Evolutionary conservation across 2,797 vertebrate genomes (phyloP).

Genomic region (Hydrophis major): DNA sequence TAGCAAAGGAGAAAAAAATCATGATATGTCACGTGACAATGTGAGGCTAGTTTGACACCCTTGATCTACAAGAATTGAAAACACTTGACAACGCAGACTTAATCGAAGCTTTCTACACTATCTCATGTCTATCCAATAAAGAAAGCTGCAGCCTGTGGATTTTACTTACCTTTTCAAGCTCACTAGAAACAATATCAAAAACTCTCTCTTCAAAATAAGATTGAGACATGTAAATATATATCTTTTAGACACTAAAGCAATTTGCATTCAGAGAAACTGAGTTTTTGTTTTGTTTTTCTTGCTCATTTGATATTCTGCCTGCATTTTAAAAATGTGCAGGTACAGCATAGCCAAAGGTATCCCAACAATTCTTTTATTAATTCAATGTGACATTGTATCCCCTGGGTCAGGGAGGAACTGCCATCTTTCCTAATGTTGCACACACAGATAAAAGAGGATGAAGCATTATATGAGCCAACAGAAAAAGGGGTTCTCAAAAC

Average conservation of each 20-base stretch:
- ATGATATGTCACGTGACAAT: too few relatives aligned
- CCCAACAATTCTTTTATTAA: background rate
- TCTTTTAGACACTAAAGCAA: background rate
- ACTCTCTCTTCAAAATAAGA: background rate
- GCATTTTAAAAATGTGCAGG: conserved; percentile 20
- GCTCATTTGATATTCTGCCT: background rate
- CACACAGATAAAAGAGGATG: background rate
- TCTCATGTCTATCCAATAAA: background rate
- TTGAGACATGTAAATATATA: background rate
- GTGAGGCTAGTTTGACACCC: too few relatives aligned
- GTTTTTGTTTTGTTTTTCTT: background rate
- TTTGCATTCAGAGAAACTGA: background rate
- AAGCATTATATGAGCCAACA: background rate
- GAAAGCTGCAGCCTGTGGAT: background rate
- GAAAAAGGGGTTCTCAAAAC: background rate
- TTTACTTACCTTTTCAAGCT: background rate
- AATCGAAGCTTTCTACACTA: background rate
- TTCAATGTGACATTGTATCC: conserved; percentile 1
- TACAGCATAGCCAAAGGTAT: conserved; percentile 8
- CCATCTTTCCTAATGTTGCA: background rate
- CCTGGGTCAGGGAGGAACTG: conserved; percentile 8
- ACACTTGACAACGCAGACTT: background rate
- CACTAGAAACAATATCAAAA: background rate
- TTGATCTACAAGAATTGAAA: background rate
- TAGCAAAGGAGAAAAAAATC: too few relatives aligned